Percentiles rank a stretch among this genome's conserved stretches.
Conservation (phyloP, 2,113 vertebrate genomes). For the Syngnathus scovelli region DNA sequence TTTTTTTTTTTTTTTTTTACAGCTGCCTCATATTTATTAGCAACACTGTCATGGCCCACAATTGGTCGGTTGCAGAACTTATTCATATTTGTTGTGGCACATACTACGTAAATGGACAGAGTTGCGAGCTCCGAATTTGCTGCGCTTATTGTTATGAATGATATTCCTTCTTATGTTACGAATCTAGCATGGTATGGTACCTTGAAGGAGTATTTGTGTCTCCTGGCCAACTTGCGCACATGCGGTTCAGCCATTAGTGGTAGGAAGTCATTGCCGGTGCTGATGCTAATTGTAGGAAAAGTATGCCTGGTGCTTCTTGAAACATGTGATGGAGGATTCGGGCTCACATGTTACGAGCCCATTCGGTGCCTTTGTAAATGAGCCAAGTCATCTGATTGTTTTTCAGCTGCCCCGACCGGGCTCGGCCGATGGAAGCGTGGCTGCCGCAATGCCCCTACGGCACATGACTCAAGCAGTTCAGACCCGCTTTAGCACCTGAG, state of each 20-base stretch:
- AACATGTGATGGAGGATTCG: neutral
- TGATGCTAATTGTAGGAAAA: neutral
- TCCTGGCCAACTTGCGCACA: neutral
- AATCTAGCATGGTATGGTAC: neutral
- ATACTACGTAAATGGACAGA: too few relatives aligned
- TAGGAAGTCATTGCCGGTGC: neutral
- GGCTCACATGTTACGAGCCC: neutral
- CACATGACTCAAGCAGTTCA: too few relatives aligned
- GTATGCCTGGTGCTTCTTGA: neutral
- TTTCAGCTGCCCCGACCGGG: neutral
- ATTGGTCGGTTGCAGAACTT: neutral
- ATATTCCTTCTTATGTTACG: neutral
- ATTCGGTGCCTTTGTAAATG: neutral
- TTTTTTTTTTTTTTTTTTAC: too few relatives aligned
- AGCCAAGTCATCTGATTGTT: neutral
- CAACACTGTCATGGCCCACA: slow-evolving; percentile 1
- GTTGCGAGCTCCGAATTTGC: too few relatives aligned
- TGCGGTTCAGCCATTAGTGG: neutral
- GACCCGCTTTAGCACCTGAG: too few relatives aligned
- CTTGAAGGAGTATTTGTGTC: neutral
- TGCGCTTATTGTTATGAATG: neutral
- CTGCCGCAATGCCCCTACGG: too few relatives aligned
- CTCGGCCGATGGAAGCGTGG: too few relatives aligned
- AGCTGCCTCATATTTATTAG: slow-evolving; percentile 16
- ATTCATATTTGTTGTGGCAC: neutral